phyloP scores from a whole-genome alignment of 2,797 vertebrate species.

The Anguilla pacifica region DNA sequence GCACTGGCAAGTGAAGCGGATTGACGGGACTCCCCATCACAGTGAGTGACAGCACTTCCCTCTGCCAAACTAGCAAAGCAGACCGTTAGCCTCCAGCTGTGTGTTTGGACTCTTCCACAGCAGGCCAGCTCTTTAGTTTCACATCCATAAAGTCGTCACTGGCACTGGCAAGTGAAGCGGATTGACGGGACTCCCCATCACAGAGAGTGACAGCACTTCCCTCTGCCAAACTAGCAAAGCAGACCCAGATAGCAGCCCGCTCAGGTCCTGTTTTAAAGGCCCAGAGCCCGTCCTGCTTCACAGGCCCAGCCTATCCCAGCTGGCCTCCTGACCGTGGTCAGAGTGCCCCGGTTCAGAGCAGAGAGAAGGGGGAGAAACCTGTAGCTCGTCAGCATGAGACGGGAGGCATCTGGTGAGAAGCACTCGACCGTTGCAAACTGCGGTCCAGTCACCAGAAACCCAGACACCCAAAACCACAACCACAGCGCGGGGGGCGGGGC shows the following conservation, averaged over 20 bases:
- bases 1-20: neutral
- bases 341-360: neutral
- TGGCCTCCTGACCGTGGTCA: neutral
- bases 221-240: neutral
- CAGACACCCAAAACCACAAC: conserved; percentile 77
- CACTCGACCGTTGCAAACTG: conserved; percentile 33
- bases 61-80: neutral
- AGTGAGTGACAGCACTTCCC: neutral
- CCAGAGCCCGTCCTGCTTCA: neutral
- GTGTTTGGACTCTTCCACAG: neutral
- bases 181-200: too few species aligned
- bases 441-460: conserved; percentile 62
- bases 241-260: neutral
- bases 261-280: neutral
- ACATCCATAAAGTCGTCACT: neutral
- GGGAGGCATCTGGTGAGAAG: conserved; percentile 58
- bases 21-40: too few species aligned
- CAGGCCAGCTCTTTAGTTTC: neutral
- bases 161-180: neutral
- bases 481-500: conserved; percentile 44
- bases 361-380: conserved; percentile 51
- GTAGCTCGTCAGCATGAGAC: conserved; percentile 63
- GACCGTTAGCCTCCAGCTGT: neutral
- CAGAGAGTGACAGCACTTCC: neutral
- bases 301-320: neutral